Conservation (phyloP, 2,113 vertebrate genomes). For the Ceratotherium simum region DNA sequence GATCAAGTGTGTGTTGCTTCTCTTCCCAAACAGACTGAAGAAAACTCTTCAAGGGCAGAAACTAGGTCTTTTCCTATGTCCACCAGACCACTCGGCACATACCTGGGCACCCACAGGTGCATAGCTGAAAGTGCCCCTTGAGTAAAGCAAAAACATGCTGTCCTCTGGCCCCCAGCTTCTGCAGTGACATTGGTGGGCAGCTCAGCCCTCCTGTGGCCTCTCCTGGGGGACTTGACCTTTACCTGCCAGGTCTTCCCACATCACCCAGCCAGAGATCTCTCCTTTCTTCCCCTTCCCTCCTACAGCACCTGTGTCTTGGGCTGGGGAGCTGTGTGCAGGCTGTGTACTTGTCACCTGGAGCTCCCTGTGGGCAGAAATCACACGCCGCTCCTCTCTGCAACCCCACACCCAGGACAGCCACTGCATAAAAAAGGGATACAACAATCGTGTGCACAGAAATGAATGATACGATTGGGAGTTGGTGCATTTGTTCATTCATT, state of each 20-base stretch:
- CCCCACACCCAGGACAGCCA: neutral
- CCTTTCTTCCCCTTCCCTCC: neutral
- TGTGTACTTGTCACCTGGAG: neutral
- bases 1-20: neutral
- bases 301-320: neutral
- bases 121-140: neutral
- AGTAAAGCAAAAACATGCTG: neutral
- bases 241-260: neutral
- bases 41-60: neutral
- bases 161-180: neutral
- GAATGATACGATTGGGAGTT: neutral
- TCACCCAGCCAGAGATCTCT: neutral
- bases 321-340: neutral
- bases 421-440: neutral
- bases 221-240: neutral
- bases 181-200: neutral
- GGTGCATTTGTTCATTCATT: neutral
- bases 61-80: neutral
- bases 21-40: neutral
- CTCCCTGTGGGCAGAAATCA: neutral
- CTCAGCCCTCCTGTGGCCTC: neutral
- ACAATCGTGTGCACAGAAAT: neutral
- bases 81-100: neutral
- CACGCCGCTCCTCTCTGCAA: neutral
- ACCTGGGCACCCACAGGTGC: neutral